These are phyloP conservation scores for Drosophila sp. DNA, from an alignment of 1,140 invertebrate genomes.

Conservation along the genomic window DNA sequence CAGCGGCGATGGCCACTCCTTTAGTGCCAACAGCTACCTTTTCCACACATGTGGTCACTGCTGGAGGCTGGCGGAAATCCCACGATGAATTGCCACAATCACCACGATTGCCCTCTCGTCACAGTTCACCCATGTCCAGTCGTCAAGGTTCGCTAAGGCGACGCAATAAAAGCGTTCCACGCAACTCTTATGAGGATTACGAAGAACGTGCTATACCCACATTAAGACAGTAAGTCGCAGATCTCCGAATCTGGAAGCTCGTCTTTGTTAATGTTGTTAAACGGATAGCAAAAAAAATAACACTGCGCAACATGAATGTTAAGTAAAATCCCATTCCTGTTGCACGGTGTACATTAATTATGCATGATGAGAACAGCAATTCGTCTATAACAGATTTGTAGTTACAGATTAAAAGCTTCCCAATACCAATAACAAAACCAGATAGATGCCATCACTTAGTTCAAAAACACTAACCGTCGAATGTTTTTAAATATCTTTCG, in stretches of 20 bases:
- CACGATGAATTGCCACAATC: slow-evolving; percentile 81
- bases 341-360: not conserved
- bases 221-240: slow-evolving; percentile 88
- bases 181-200: slow-evolving; percentile 93
- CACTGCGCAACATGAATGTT: slow-evolving; percentile 6
- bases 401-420: slow-evolving; percentile 20
- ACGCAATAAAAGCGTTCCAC: slow-evolving; percentile 89
- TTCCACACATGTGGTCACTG: slow-evolving; percentile 24
- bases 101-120: slow-evolving; percentile 74
- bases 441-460: slow-evolving; percentile 9
- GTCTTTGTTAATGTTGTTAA: slow-evolving; percentile 15
- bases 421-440: slow-evolving; percentile 14
- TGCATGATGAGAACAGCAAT: slow-evolving; percentile 33
- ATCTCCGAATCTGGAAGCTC: not conserved
- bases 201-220: slow-evolving; percentile 93
- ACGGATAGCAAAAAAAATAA: not conserved
- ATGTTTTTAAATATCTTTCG: slow-evolving; percentile 43
- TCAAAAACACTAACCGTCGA: slow-evolving; percentile 39
- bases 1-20: not conserved
- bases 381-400: slow-evolving; percentile 16
- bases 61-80: slow-evolving; percentile 56
- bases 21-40: not conserved
- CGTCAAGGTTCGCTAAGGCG: slow-evolving; percentile 86
- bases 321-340: not conserved
- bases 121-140: slow-evolving; percentile 83